Evolutionary conservation across 2,113 vertebrate genomes (phyloP).

Genomic region (Brevimyrus niger): DNA sequence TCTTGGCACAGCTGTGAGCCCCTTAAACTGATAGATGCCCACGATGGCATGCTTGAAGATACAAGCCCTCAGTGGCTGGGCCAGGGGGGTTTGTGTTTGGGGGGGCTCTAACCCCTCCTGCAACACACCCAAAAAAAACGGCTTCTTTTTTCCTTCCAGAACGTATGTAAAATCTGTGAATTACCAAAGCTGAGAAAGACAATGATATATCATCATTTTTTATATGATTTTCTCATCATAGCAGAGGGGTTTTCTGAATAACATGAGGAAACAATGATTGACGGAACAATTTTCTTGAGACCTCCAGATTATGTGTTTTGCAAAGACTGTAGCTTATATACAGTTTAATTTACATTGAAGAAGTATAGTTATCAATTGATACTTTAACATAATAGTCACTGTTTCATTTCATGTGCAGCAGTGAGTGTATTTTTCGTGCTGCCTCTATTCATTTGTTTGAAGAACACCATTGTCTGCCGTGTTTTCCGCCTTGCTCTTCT

Average conservation of each 20-base stretch:
- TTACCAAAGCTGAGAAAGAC: too few relatives aligned
- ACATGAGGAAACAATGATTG: too few relatives aligned
- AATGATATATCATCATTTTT: too few relatives aligned
- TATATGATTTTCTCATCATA: too few relatives aligned
- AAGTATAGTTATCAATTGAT: background rate
- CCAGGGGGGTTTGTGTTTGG: too few relatives aligned
- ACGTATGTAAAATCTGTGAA: too few relatives aligned
- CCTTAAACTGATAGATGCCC: background rate
- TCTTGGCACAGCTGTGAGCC: background rate
- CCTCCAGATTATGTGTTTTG: background rate
- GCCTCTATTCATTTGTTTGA: background rate
- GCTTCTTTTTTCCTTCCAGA: too few relatives aligned
- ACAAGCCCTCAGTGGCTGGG: too few relatives aligned
- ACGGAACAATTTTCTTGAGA: background rate
- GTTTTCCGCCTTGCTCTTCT: background rate
- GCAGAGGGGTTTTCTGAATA: too few relatives aligned
- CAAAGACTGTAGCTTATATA: background rate
- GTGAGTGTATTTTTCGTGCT: background rate
- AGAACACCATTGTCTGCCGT: background rate
- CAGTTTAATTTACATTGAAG: background rate
- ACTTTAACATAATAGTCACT: background rate
- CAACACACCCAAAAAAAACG: too few relatives aligned
- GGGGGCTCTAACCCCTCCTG: too few relatives aligned
- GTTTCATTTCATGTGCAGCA: background rate
- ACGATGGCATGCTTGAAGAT: background rate